A percentile compares a stretch with the other conserved stretches of the same genome.
These are phyloP conservation scores for Phragmatobia fuliginosa DNA, from an alignment of 2,888 invertebrate genomes.

Conservation along the genomic window DNA sequence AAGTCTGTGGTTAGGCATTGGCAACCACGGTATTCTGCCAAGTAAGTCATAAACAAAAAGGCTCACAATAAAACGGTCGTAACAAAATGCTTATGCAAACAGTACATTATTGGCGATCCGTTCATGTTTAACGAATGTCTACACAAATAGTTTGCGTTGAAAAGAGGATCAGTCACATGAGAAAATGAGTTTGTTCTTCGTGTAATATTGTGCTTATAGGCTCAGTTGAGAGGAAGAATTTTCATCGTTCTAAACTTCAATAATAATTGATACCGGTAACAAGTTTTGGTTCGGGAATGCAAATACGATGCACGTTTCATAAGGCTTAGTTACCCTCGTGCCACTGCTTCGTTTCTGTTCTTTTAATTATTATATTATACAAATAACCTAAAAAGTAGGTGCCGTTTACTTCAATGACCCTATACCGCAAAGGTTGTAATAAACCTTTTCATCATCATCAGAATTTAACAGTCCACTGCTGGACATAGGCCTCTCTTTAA, in stretches of 20 bases:
- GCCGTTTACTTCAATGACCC: not conserved
- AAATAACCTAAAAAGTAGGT: too few relatives aligned
- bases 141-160: conserved; percentile 16
- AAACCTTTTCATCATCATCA: not conserved
- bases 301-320: too few relatives aligned
- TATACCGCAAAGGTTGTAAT: fast-evolving
- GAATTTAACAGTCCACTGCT: too few relatives aligned
- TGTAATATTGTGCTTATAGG: too few relatives aligned
- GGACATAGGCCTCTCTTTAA: too few relatives aligned
- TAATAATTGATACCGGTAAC: not conserved
- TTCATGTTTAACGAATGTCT: conserved; percentile 9
- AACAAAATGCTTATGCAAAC: conserved; percentile 11
- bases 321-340: too few relatives aligned
- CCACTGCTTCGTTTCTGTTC: too few relatives aligned
- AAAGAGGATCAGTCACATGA: not conserved
- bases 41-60: conserved; percentile 13
- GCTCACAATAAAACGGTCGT: conserved; percentile 12
- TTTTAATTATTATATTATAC: too few relatives aligned
- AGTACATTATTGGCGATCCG: conserved; percentile 21
- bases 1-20: not conserved
- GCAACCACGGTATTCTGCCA: conserved; percentile 11
- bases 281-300: not conserved
- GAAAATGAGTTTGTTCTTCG: not conserved
- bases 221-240: not conserved
- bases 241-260: not conserved